A percentile compares a stretch with the other conserved stretches of the same genome.
These are phyloP conservation scores for Ispidina picta DNA, from an alignment of 2,797 vertebrate genomes.

Conservation along the genomic window DNA sequence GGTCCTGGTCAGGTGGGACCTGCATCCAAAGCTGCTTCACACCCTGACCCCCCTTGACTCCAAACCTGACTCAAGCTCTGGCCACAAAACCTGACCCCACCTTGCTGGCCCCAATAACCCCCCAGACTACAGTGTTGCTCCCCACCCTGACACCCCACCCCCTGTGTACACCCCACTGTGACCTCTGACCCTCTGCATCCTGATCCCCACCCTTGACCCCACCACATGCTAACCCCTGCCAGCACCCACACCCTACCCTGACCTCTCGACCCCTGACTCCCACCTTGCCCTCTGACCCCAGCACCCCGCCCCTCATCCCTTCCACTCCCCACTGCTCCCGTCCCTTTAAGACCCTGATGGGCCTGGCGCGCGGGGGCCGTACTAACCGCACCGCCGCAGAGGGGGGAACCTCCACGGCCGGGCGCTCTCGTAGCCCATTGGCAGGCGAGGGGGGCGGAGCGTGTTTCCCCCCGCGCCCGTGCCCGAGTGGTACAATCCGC, in stretches of 20 bases:
- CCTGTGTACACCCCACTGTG: neutral
- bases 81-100: neutral
- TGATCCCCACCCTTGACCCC: neutral
- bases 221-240: too few species aligned
- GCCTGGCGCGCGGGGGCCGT: neutral
- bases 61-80: neutral
- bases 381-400: neutral
- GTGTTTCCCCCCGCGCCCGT: accelerated
- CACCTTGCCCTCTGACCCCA: neutral
- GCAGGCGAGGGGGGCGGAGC: neutral
- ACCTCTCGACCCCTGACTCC: too few species aligned
- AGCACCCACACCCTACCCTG: too few species aligned
- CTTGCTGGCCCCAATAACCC: neutral
- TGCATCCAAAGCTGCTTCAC: neutral
- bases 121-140: neutral
- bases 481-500: neutral
- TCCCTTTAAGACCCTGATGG: neutral
- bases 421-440: neutral
- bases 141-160: too few species aligned
- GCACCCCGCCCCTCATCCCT: accelerated
- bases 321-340: neutral
- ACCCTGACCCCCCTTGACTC: neutral
- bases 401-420: accelerated
- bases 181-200: neutral
- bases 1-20: neutral